A percentile compares a stretch with the other conserved stretches of the same genome.
Conservation (phyloP, 2,888 invertebrate genomes). For the Acanthacorydalis orientalis region DNA sequence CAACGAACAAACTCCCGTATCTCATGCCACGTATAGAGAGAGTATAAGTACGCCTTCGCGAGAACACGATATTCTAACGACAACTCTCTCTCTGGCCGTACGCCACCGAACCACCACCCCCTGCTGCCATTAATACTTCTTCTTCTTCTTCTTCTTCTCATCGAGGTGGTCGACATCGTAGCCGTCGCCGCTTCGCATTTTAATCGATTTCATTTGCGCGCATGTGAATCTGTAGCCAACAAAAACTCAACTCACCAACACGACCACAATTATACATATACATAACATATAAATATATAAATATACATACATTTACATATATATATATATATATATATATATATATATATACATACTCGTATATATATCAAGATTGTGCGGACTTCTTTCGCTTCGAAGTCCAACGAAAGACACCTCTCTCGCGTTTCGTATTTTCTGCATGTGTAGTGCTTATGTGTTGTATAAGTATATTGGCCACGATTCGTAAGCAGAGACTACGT, state of each 20-base stretch:
- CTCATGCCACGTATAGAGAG: background rate
- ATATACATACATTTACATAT: background rate
- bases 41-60: background rate
- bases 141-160: slow-evolving; percentile 14
- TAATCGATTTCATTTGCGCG: slow-evolving; percentile 54
- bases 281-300: no score
- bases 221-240: slow-evolving; percentile 41
- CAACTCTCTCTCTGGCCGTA: slow-evolving; percentile 7
- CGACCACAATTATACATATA: no score
- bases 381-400: no score
- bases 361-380: no score
- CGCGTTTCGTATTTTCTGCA: background rate
- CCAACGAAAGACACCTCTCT: no score
- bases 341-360: no score
- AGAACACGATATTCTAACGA: background rate
- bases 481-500: slow-evolving; percentile 18
- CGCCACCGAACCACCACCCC: slow-evolving; percentile 15
- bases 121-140: slow-evolving; percentile 31
- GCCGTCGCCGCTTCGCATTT: slow-evolving; percentile 37
- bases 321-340: no score
- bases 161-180: no score
- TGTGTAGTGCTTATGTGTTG: slow-evolving; percentile 12
- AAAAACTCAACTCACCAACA: slow-evolving; percentile 22
- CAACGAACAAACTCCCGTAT: background rate
- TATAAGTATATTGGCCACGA: background rate